These are phyloP conservation scores for Scaptomyza tumidula DNA, from an alignment of 2,888 invertebrate genomes.

Conservation along the genomic window DNA sequence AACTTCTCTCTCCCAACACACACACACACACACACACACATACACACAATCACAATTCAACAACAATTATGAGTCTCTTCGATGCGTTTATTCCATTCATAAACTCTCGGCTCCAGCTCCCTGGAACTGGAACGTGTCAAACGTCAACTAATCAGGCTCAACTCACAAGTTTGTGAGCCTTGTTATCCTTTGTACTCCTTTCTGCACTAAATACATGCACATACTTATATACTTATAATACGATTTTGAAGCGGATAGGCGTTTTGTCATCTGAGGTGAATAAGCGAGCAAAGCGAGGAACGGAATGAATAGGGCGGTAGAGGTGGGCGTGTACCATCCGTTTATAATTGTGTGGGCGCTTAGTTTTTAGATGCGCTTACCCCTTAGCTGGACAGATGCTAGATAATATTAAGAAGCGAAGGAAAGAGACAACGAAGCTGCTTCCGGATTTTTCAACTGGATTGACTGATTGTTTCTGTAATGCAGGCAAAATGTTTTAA, in stretches of 20 bases:
- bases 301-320: background rate
- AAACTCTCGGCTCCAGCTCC: constrained; percentile 22
- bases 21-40: background rate
- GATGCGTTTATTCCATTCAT: constrained; percentile 35
- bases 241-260: constrained; percentile 32
- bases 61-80: constrained; percentile 29
- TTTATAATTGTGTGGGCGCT: constrained; percentile 72
- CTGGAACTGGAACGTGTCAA: constrained; percentile 70
- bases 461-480: constrained; percentile 5
- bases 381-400: background rate
- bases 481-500: background rate
- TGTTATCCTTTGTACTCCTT: constrained; percentile 34
- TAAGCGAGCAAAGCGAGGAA: too few relatives aligned
- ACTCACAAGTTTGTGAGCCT: constrained; percentile 5
- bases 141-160: constrained; percentile 59
- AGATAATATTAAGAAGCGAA: background rate
- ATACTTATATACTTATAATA: constrained; percentile 30
- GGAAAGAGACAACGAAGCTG: background rate
- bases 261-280: constrained; percentile 1
- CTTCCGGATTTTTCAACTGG: constrained; percentile 17
- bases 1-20: background rate
- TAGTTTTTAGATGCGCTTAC: constrained; percentile 45
- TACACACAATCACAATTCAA: constrained; percentile 13
- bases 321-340: constrained; percentile 47
- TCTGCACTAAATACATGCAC: background rate